These are phyloP conservation scores for Pseudotriccus pelzelni DNA, from an alignment of 2,797 vertebrate genomes.

Conservation along the genomic window DNA sequence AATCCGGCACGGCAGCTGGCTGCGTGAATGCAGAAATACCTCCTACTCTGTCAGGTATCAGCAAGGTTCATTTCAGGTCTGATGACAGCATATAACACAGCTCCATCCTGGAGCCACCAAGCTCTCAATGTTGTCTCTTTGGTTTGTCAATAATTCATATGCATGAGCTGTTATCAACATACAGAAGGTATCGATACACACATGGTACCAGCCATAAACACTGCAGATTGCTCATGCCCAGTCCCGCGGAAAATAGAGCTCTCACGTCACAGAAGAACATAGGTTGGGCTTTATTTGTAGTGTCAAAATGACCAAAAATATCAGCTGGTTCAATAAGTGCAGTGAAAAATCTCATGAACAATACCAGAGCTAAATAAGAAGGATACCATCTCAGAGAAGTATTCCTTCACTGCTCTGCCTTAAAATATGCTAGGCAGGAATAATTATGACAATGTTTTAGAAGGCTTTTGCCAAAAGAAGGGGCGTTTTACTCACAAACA, in stretches of 20 bases:
- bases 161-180: rapidly evolving
- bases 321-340: background rate
- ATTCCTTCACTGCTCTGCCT: background rate
- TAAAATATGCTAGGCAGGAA: background rate
- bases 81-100: background rate
- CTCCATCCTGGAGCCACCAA: background rate
- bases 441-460: background rate
- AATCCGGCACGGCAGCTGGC: background rate
- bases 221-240: rapidly evolving
- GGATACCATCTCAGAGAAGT: background rate
- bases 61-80: background rate
- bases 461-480: background rate
- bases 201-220: background rate
- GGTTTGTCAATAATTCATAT: rapidly evolving
- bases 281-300: background rate
- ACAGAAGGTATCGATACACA: background rate
- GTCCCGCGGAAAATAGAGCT: background rate
- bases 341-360: background rate
- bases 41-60: background rate
- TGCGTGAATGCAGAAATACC: background rate
- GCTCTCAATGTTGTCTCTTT: rapidly evolving
- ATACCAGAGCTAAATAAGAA: background rate
- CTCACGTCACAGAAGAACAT: no score
- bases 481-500: background rate
- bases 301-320: background rate